Evolutionary conservation across 1,140 invertebrate genomes (phyloP).

Genomic region (Matsumurasca onukii): DNA sequence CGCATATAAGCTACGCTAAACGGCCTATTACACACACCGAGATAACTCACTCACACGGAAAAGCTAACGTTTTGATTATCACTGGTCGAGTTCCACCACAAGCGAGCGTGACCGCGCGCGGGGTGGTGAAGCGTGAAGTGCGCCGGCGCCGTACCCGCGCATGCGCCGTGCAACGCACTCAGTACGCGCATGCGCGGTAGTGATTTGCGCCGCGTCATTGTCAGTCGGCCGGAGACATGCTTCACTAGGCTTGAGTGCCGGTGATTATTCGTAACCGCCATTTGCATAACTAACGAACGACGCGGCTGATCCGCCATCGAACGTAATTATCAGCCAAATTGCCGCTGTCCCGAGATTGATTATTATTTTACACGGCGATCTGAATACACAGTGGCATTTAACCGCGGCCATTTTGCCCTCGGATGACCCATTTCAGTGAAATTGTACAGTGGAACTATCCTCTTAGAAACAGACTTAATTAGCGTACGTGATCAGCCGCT

Average conservation of each 20-base stretch:
- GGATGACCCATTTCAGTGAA: neutral
- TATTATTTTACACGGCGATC: neutral
- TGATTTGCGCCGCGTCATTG: neutral
- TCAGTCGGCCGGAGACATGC: neutral
- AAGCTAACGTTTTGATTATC: neutral
- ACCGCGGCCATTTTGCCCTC: neutral
- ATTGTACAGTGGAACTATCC: no score
- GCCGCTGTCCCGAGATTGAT: neutral
- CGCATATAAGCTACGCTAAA: no score
- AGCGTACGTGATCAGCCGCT: no score
- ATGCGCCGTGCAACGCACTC: neutral
- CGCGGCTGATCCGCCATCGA: slow-evolving; percentile 2
- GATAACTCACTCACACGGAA: no score
- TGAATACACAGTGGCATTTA: neutral
- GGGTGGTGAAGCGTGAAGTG: no score
- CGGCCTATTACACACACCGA: no score
- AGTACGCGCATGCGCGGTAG: no score
- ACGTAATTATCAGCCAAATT: slow-evolving; percentile 8
- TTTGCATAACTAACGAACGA: slow-evolving; percentile 20
- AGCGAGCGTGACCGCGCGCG: no score
- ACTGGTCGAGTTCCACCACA: neutral
- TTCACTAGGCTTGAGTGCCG: neutral
- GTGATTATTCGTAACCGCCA: neutral
- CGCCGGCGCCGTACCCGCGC: no score
- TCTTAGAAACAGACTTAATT: no score